phyloP scores from a whole-genome alignment of 2,888 invertebrate genomes.

The Seira ritae region DNA sequence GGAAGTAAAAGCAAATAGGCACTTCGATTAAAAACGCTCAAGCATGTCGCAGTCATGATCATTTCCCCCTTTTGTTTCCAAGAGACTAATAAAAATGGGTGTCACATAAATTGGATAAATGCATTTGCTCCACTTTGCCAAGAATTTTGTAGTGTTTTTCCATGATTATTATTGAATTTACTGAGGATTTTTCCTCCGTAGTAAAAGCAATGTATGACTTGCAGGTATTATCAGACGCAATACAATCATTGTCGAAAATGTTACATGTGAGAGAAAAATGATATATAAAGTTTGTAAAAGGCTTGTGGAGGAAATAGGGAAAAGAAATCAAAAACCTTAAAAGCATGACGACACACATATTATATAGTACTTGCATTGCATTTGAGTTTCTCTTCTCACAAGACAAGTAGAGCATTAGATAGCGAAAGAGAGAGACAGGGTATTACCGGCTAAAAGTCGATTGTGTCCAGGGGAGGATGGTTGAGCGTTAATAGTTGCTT shows the following conservation, averaged over 20 bases:
- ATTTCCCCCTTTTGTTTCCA: too few species aligned
- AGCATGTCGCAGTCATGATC: too few species aligned
- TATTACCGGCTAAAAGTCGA: slow-evolving; percentile 67
- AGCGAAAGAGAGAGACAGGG: background rate
- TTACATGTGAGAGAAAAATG: too few species aligned
- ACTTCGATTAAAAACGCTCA: background rate
- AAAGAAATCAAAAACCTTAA: slow-evolving; percentile 40
- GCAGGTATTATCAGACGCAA: too few species aligned
- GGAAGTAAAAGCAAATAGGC: slow-evolving; percentile 21
- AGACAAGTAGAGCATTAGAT: slow-evolving; percentile 35
- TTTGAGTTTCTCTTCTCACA: too few species aligned
- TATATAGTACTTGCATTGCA: too few species aligned
- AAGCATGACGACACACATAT: slow-evolving; percentile 38
- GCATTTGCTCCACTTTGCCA: slow-evolving; percentile 40
- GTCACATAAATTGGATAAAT: slow-evolving; percentile 30
- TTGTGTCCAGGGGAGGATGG: slow-evolving; percentile 72
- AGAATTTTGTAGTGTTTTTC: slow-evolving; percentile 25
- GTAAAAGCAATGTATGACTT: too few species aligned
- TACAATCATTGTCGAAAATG: too few species aligned
- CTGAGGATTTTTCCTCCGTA: too few species aligned
- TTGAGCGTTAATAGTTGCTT: slow-evolving; percentile 73
- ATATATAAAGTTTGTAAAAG: too few species aligned
- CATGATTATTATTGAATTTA: too few species aligned
- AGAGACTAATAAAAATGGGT: too few species aligned
- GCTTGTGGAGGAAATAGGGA: slow-evolving; percentile 16